phyloP scores from a whole-genome alignment of 2,888 invertebrate genomes.

The Scaptomyza reducta region DNA sequence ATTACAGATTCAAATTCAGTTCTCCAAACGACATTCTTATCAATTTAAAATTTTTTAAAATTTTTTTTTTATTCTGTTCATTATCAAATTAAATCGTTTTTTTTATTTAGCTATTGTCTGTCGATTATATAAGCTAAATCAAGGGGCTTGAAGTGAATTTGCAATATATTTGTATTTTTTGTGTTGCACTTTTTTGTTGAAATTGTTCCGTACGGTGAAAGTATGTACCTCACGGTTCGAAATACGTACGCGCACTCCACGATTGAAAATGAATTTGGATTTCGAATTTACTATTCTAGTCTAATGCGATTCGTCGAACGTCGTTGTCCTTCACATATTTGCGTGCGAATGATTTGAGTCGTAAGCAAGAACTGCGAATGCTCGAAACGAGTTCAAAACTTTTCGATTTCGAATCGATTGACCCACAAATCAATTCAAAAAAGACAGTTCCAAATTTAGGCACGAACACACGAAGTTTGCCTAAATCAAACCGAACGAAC shows the following conservation, averaged over 20 bases:
- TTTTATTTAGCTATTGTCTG: constrained; percentile 7
- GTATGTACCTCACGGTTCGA: constrained; percentile 74
- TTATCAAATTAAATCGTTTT: constrained; percentile 31
- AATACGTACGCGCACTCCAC: constrained; percentile 77
- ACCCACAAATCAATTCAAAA: constrained; percentile 66
- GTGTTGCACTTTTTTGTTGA: constrained; percentile 26
- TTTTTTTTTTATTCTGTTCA: constrained; percentile 1
- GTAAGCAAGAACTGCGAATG: constrained; percentile 62
- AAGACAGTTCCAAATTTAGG: constrained; percentile 68
- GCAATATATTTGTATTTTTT: constrained; percentile 1
- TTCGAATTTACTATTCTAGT: constrained; percentile 46
- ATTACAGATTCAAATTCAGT: constrained; percentile 29
- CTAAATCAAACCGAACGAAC: not conserved
- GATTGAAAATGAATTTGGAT: constrained; percentile 54
- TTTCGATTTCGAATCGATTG: constrained; percentile 76
- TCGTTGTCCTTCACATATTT: constrained; percentile 79
- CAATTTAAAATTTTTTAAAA: too few species aligned
- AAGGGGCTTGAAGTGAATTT: not conserved
- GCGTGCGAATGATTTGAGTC: constrained; percentile 75
- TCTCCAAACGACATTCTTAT: constrained; percentile 34
- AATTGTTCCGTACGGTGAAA: constrained; percentile 34
- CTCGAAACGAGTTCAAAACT: constrained; percentile 79
- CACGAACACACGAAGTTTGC: constrained; percentile 44
- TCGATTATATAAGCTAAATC: constrained; percentile 36
- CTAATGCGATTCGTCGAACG: constrained; percentile 66